Evolutionary conservation across 2,888 invertebrate species (phyloP), one percentile per base, ranked within the genome.

Genomic region (Rhingia rostrata): DNA sequence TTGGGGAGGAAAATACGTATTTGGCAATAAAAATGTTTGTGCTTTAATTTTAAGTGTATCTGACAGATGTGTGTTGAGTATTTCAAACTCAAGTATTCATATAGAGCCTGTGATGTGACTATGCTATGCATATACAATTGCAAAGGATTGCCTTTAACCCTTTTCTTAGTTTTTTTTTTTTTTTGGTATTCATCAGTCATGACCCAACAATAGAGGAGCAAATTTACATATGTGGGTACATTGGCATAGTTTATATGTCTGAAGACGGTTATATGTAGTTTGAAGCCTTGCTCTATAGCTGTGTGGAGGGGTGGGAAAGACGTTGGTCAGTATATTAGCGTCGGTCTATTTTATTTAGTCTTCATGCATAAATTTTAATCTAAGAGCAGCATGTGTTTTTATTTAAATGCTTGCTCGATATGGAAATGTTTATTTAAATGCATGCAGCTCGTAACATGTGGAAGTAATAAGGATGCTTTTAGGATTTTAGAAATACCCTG

Each of bases 31-130:
- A 77, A 83, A 79, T 83, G 83, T 83, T 79, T 69, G 64, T 74
- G 47, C 79, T 83, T 78, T 73, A 79, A 83, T 78, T 83, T 78
- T 64, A 79, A 79, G 69, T 83, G 79, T 79, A 79, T 83, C 79
- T 79, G 83, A 83, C 83, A 83, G 83, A 83, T 83, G 83, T 83
- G 79, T 56, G 73, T 60, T 72, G 69, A 79, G 73, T 63, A 54
- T 61, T 64, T 64, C 45, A 63, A 22, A 69, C 78, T 83, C 51
- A 67, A 67, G 78, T 78, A 78, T 66, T 72, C 77, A 72, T 78
- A 51, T 43, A n/a, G 54, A 45, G 33, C 22, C 22, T 22, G 22
- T 33, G 47, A 10, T 45, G 10, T 47, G 33, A 33, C 39, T 10
- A 10, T 9, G 9, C 22, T 4, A 3, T 32, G 32, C 7, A 35